Percentiles rank a stretch among this genome's conserved stretches.
These are phyloP conservation scores for Bombus pyrosoma DNA, from an alignment of 1,140 invertebrate species.

Conservation along the genomic window DNA sequence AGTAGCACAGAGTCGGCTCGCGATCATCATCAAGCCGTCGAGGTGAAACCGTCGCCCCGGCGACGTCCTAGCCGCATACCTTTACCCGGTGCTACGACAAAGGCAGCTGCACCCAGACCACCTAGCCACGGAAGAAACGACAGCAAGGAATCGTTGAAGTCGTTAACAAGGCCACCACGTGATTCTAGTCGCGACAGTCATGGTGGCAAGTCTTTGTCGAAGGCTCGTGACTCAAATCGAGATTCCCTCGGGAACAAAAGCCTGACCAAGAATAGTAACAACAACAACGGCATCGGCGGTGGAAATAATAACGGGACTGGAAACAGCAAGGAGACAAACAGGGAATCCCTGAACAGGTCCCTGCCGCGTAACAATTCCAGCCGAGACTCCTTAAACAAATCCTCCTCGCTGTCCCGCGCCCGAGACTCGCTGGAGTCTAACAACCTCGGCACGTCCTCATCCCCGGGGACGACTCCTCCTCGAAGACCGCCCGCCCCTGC, in stretches of 20 bases:
- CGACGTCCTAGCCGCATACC: slow-evolving; percentile 88
- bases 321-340: slow-evolving; percentile 68
- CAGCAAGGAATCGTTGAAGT: slow-evolving; percentile 85
- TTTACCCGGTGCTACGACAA: slow-evolving; percentile 81
- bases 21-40: slow-evolving; percentile 79
- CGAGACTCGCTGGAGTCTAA: slow-evolving; percentile 76
- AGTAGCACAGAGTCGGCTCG: slow-evolving; percentile 86
- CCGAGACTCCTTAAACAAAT: slow-evolving; percentile 77
- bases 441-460: slow-evolving; percentile 59
- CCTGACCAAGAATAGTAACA: slow-evolving; percentile 82
- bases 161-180: slow-evolving; percentile 71
- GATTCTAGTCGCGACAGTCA: slow-evolving; percentile 74
- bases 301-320: slow-evolving; percentile 71
- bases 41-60: slow-evolving; percentile 82
- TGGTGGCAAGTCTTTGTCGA: slow-evolving; percentile 63
- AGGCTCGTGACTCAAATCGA: slow-evolving; percentile 80
- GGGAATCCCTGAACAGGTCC: slow-evolving; percentile 74
- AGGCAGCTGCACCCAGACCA: slow-evolving; percentile 79
- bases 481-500: slow-evolving; percentile 78
- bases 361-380: slow-evolving; percentile 76
- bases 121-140: slow-evolving; percentile 82
- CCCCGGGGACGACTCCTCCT: slow-evolving; percentile 69
- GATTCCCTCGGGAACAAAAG: slow-evolving; percentile 84
- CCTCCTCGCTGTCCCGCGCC: slow-evolving; percentile 75
- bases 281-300: slow-evolving; percentile 51